Evolutionary conservation across 2,888 invertebrate genomes (phyloP).

Genomic region (Holacanthella duospinosa): DNA sequence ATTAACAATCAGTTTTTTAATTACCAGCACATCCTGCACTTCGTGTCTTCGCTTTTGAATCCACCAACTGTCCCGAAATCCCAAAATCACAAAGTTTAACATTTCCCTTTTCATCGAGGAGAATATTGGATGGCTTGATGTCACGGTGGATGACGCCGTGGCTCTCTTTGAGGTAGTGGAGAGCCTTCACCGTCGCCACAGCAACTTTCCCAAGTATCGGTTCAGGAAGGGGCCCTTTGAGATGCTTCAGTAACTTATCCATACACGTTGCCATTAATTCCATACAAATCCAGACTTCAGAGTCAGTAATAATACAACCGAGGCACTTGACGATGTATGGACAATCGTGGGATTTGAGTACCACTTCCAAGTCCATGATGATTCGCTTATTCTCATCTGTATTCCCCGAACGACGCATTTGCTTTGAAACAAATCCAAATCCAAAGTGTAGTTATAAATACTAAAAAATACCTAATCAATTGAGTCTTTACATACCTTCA

Average conservation of each 20-base stretch:
- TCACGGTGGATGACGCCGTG: slow-evolving; percentile 97
- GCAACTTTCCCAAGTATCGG: slow-evolving; percentile 92
- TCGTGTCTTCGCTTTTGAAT: slow-evolving; percentile 93
- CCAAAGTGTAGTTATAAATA: slow-evolving; percentile 16
- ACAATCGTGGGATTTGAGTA: slow-evolving; percentile 93
- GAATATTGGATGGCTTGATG: slow-evolving; percentile 96
- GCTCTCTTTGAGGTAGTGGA: slow-evolving; percentile 92
- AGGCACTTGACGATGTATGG: slow-evolving; percentile 93
- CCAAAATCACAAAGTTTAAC: slow-evolving; percentile 99
- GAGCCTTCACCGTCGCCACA: slow-evolving; percentile 87
- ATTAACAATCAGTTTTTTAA: no score
- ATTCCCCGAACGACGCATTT: slow-evolving; percentile 95
- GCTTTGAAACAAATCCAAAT: no score
- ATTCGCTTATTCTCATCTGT: slow-evolving; percentile 95
- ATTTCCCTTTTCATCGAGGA: slow-evolving; percentile 86
- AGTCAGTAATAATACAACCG: slow-evolving; percentile 94
- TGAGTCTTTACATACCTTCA: slow-evolving; percentile 65
- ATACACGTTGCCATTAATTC: slow-evolving; percentile 98
- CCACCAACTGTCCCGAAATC: slow-evolving; percentile 93
- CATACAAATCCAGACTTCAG: slow-evolving; percentile 99
- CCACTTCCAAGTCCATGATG: slow-evolving; percentile 96
- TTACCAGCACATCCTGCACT: slow-evolving; percentile 58
- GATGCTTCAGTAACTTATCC: slow-evolving; percentile 82
- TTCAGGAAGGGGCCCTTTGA: slow-evolving; percentile 84
- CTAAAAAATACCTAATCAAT: no score